phyloP scores from a whole-genome alignment of 1,140 invertebrate genomes.

The Arion vulgaris region DNA sequence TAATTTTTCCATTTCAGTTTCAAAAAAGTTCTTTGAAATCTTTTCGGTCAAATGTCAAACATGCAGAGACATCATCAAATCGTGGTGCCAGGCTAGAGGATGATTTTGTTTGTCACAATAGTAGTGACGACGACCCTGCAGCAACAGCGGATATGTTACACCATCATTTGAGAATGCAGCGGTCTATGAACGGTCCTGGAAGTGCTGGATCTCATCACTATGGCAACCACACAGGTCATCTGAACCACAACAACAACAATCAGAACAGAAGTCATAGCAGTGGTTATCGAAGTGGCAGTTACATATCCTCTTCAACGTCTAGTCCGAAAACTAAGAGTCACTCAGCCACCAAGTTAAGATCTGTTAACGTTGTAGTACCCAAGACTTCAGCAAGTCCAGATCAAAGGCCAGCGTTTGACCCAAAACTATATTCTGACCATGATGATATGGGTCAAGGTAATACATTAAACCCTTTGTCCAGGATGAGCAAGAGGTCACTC shows the following conservation, averaged over 20 bases:
- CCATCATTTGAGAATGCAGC: slow-evolving; percentile 30
- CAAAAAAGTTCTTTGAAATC: slow-evolving; percentile 33
- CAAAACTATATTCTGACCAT: slow-evolving; percentile 28
- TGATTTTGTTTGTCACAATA: slow-evolving; percentile 56
- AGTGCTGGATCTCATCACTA: neutral
- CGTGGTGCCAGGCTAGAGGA: slow-evolving; percentile 59
- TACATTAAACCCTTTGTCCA: neutral
- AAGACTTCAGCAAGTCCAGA: slow-evolving; percentile 42
- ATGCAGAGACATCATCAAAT: slow-evolving; percentile 37
- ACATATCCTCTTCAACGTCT: neutral
- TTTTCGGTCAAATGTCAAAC: slow-evolving; percentile 35
- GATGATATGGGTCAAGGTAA: neutral
- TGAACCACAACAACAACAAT: neutral
- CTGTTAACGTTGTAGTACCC: slow-evolving; percentile 5
- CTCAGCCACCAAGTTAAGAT: slow-evolving; percentile 7
- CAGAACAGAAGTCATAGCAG: neutral
- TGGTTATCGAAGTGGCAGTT: slow-evolving; percentile 26
- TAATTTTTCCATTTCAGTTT: slow-evolving; percentile 15
- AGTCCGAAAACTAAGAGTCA: neutral
- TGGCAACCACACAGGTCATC: neutral
- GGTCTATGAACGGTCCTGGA: neutral
- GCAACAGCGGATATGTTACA: slow-evolving; percentile 10
- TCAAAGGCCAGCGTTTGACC: slow-evolving; percentile 36
- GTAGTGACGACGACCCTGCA: slow-evolving; percentile 54
- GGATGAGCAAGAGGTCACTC: slow-evolving; percentile 41